These are phyloP conservation scores for Drosophila albomicans DNA, from an alignment of 1,140 invertebrate genomes.

Conservation along the genomic window DNA sequence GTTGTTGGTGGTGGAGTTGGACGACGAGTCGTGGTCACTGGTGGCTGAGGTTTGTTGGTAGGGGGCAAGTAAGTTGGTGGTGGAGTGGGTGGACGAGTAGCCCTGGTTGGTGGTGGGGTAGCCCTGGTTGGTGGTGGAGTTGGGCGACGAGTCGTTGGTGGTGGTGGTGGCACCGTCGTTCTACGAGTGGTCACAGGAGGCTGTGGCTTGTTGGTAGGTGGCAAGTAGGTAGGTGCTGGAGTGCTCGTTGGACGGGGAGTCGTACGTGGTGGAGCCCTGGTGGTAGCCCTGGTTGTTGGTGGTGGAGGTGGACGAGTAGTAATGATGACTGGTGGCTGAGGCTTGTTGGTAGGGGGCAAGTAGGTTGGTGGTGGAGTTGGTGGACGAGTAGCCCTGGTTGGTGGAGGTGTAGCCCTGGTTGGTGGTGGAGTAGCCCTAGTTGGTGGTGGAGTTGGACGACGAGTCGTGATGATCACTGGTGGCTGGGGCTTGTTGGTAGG, in stretches of 20 bases:
- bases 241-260: conserved; percentile 40
- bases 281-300: conserved; percentile 48
- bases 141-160: conserved; percentile 47
- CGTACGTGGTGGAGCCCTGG: conserved; percentile 29
- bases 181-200: conserved; percentile 43
- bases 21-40: conserved; percentile 36
- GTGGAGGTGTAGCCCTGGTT: conserved; percentile 19
- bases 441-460: conserved; percentile 43
- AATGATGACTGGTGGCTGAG: conserved; percentile 33
- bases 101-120: conserved; percentile 36
- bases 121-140: conserved; percentile 33
- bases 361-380: conserved; percentile 41
- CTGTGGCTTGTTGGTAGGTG: conserved; percentile 52
- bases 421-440: conserved; percentile 12
- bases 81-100: conserved; percentile 26
- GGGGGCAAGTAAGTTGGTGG: conserved; percentile 57
- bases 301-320: conserved; percentile 36
- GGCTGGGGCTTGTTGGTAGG: conserved; percentile 50
- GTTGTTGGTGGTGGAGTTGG: conserved; percentile 54
- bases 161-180: conserved; percentile 21
- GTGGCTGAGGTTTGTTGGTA: conserved; percentile 37
- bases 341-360: conserved; percentile 53
- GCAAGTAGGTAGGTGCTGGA: conserved; percentile 57
- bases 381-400: conserved; percentile 19
- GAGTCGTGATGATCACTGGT: conserved; percentile 45